These are phyloP conservation scores for Microtus richardsoni DNA, from an alignment of 2,113 vertebrate species.

Conservation along the genomic window DNA sequence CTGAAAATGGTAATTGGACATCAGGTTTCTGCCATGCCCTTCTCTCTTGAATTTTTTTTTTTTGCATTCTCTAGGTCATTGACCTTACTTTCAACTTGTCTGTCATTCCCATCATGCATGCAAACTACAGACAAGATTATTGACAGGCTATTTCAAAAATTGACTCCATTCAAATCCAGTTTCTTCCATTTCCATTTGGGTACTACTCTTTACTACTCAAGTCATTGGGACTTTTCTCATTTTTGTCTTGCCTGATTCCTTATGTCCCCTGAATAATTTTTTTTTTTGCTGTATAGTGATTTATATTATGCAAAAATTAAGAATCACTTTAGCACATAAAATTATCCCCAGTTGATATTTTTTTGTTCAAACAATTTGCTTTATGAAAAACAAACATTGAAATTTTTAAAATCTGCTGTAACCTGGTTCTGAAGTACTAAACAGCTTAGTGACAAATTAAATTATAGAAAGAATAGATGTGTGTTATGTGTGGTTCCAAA, in stretches of 20 bases:
- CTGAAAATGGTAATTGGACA: neutral
- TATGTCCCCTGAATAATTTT: neutral
- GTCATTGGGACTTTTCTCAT: neutral
- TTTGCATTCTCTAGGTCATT: neutral
- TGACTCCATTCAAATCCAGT: neutral
- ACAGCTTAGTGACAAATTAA: neutral
- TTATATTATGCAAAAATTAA: neutral
- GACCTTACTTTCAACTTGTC: neutral
- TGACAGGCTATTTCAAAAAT: neutral
- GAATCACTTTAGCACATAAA: neutral
- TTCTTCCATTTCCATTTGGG: neutral
- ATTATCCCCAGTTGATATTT: neutral
- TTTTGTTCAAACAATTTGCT: constrained; percentile 44
- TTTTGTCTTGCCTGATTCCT: neutral
- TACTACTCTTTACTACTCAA: neutral
- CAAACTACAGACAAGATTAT: neutral
- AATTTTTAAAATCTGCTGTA: constrained; percentile 30
- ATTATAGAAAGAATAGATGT: neutral
- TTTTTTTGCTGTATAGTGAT: neutral
- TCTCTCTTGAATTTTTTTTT: neutral
- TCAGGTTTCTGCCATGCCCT: neutral
- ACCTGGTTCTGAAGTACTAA: neutral
- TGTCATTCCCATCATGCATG: neutral
- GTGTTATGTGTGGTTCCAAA: constrained; percentile 4
- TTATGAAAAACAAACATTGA: constrained; percentile 7